These are phyloP conservation scores for Acanthosepion esculentum DNA, from an alignment of 2,888 invertebrate genomes.

Conservation along the genomic window DNA sequence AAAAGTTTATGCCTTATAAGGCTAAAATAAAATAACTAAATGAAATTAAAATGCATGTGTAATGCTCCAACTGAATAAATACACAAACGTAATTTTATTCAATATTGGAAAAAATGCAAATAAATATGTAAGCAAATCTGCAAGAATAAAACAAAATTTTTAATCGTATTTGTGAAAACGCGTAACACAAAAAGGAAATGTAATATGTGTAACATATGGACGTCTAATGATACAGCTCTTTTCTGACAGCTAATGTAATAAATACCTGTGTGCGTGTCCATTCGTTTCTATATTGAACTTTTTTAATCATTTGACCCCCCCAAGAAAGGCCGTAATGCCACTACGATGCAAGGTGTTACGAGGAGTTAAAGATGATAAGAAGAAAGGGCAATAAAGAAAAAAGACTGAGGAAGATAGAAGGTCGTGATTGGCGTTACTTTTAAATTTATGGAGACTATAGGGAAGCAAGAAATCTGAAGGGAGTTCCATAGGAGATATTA, in stretches of 20 bases:
- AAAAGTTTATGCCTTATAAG: not conserved
- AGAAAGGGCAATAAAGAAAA: too few relatives aligned
- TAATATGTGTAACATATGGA: not conserved
- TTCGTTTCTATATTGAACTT: not conserved
- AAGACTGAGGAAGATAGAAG: too few relatives aligned
- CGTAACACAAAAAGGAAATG: not conserved
- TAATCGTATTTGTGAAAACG: not conserved
- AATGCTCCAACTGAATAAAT: constrained; percentile 1
- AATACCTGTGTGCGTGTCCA: not conserved
- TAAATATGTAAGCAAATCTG: constrained; percentile 1
- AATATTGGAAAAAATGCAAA: not conserved
- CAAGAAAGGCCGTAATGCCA: too few relatives aligned
- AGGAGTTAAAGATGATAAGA: too few relatives aligned
- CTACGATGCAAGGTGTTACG: too few relatives aligned
- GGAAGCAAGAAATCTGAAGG: too few relatives aligned
- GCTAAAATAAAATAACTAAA: not conserved
- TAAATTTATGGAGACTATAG: too few relatives aligned
- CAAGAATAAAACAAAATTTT: not conserved
- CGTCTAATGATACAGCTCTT: not conserved
- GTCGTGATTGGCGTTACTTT: too few relatives aligned
- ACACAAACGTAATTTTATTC: constrained; percentile 4
- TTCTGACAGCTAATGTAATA: not conserved
- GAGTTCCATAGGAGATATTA: too few relatives aligned
- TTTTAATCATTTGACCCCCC: too few relatives aligned
- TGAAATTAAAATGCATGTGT: constrained; percentile 1